These are phyloP conservation scores for Podargus strigoides DNA, from an alignment of 2,797 vertebrate genomes.

Conservation along the genomic window DNA sequence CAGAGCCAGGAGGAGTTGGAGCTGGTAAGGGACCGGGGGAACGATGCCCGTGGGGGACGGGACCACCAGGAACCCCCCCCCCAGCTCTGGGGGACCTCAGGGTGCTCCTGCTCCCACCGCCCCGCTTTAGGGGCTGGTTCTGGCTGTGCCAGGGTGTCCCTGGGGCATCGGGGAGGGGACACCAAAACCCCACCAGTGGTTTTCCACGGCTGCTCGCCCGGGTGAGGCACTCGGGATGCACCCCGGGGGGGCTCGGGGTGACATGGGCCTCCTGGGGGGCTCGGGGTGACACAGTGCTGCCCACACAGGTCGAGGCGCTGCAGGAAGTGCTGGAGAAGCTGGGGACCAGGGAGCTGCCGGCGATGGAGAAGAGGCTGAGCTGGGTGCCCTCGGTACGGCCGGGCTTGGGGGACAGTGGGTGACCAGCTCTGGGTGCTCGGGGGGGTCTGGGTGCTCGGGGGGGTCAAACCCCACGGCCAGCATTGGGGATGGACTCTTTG, in stretches of 20 bases:
- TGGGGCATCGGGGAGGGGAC: neutral
- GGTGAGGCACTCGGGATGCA: too few relatives aligned
- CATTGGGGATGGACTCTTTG: neutral
- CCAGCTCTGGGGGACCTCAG: accelerated
- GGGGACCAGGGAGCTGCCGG: conserved; percentile 77
- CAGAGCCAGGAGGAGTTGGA: conserved; percentile 80
- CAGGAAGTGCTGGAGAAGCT: conserved; percentile 81
- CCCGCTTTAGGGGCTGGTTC: accelerated
- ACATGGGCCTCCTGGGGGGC: accelerated
- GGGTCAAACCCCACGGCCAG: neutral
- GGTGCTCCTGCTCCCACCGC: neutral
- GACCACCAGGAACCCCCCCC: accelerated
- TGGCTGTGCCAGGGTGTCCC: neutral
- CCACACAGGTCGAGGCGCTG: conserved; percentile 75
- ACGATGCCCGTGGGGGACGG: accelerated
- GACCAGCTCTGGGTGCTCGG: too few relatives aligned
- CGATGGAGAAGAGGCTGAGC: conserved; percentile 80
- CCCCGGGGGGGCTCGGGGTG: neutral
- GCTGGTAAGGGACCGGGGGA: conserved; percentile 71
- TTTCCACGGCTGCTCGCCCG: neutral
- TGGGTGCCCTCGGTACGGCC: conserved; percentile 79
- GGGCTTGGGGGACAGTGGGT: neutral
- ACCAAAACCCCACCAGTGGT: accelerated
- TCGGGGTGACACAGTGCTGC: neutral
- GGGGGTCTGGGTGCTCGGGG: too few relatives aligned